Evolutionary conservation across 30 jellyfish, hydroid and myxozoan genomes (phyloP).

Genomic region (Aurelia sp.): DNA sequence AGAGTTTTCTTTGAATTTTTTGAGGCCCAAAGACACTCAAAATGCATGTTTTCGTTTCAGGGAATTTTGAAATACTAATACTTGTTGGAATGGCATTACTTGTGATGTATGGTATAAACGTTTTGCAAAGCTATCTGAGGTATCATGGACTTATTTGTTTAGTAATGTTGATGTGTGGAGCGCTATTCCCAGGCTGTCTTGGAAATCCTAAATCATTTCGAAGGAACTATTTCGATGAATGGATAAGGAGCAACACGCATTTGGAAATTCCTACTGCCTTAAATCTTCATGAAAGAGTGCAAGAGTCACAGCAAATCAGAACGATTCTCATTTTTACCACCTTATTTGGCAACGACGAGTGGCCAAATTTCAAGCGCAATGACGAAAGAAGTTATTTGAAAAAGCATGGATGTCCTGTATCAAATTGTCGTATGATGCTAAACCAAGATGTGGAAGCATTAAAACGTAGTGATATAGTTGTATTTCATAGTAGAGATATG

Average conservation of each 20-base stretch:
- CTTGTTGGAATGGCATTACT: too few species aligned
- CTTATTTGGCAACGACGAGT: constrained; percentile 32
- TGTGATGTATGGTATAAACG: too few species aligned
- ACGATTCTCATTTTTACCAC: constrained; percentile 47
- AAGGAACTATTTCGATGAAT: background rate
- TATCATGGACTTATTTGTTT: too few species aligned
- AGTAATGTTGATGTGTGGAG: too few species aligned
- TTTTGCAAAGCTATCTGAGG: too few species aligned
- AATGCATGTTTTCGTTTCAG: too few species aligned
- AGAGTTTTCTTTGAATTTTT: too few species aligned
- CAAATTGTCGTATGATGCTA: constrained; percentile 43
- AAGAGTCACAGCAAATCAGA: background rate
- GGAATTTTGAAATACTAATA: too few species aligned
- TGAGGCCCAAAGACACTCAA: too few species aligned
- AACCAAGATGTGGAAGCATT: constrained; percentile 9
- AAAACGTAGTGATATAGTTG: constrained; percentile 34
- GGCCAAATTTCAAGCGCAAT: constrained; percentile 44
- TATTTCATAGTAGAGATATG: constrained; percentile 73
- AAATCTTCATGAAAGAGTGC: background rate
- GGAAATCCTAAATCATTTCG: too few species aligned
- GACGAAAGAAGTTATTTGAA: constrained; percentile 25
- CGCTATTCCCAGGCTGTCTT: too few species aligned
- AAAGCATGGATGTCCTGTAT: constrained; percentile 59
- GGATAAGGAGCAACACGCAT: background rate
- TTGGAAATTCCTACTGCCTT: background rate